Evolutionary conservation across 2,888 invertebrate species (phyloP), one percentile per base, ranked within the genome.

Genomic region (Orthosia cruda): DNA sequence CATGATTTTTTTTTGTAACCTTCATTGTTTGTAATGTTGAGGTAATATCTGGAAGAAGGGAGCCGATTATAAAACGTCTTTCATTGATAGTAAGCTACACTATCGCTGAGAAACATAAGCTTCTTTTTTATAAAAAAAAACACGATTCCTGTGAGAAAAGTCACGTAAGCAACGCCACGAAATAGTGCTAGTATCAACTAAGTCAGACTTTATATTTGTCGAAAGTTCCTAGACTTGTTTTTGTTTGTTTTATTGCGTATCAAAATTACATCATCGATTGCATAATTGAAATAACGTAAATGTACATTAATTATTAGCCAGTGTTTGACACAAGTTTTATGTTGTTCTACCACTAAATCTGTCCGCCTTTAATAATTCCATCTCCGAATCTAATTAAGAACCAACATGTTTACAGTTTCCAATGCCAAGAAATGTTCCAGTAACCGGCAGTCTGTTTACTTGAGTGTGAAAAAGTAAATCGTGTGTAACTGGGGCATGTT

Each of bases 401-500:
- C 12, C 13, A 26, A 18, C 16, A 63, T 83, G 66, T 83, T 71
- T 71, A 55, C 55, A 71, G 50, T 81, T 83, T 69, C 63, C 45
- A 69, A 67, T 70, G 70, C 63, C 47, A 55, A 54, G 45, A 11
- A 64, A 70, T 63, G 57, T 66, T 68, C 59, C 26, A 55, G 54
- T 52, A 49, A 61, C 49, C 58, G 32, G 16, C 59, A 47, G 47
- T 32, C 32, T 72, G 65, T 82, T 74, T 77, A 77, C 47, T 67
- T 50, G 45, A 15, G 20, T 64, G 40, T 72, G 64, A 71, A 85
- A 74, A 70, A 74, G 57, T 72, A 71, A 72, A 83, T 70, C 66
- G 50, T 55, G 20, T 40, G 57, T 59, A 82, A 83, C 64, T 68
- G 55, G 71, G 59, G 66, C 68, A 75, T 55, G 72, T 67, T 64